Base-by-base conservation (phyloP, 2,113 vertebrate species). In the Dunckerocampus dactyliophorus region DNA sequence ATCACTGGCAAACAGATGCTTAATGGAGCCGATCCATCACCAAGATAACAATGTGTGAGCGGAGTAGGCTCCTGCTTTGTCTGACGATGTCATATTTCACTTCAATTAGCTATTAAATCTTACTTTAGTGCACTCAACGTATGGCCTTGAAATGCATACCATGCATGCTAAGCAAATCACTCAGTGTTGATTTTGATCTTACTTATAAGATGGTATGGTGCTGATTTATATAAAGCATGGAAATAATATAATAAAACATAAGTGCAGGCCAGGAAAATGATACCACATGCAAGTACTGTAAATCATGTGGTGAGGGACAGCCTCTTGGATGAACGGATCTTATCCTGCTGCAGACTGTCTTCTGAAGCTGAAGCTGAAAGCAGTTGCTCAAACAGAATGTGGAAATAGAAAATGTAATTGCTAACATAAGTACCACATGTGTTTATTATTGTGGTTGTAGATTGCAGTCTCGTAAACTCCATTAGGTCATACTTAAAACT, bases 381-480 rank as follows among this genome's bases (percentile, higher is more conserved):
- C n/a, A n/a, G n/a, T n/a, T n/a, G n/a, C 55, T 56, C 48, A 71
- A 75, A 67, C 37, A 57, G 14, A 0, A 49, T 76, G 69, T 67
- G 43, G 63, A 65, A 61, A 22, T 12, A 15, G 19, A 58, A 56
- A 52, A 48, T 54, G 6, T 56, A 19, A 28, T 24, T 39, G 16
- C 20, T 57, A 3, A 8, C 10, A 39, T 6, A 39, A 39, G 37
- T 39, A 3, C 9, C 37, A 39, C 37, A 3, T 39, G 37, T 39
- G 37, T 39, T 39, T 11, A 11, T 39, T 39, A 12, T 39, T 39
- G 37, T 39, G 37, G 11, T 39, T 39, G 9, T 39, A 39, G 37
- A 9, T 39, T 39, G 8, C 10, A 39, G 24, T 28, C 24, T 28
- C 2, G 24, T 28, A 28, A 28, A 5, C 24, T 28, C 24, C 24